A percentile compares a stretch with the other conserved stretches of the same genome.
Evolutionary conservation across 2,888 invertebrate genomes (phyloP).

Genomic region (Zygogramma bicolorata): DNA sequence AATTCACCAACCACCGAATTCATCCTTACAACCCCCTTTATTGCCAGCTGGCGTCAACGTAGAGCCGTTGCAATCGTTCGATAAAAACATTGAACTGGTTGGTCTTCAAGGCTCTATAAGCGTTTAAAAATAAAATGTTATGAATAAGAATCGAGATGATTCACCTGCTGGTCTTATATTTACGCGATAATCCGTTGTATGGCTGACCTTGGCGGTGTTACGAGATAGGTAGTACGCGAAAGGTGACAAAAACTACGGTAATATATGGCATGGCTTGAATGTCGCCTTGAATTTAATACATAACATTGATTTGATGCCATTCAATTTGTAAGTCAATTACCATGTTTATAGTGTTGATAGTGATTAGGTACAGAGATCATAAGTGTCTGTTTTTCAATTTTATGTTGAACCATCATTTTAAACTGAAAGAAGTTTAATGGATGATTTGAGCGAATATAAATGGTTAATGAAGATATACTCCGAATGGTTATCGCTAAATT

Average conservation of each 20-base stretch:
- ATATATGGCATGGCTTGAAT: conserved; percentile 27
- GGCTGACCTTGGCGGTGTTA: background rate
- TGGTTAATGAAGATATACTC: too few relatives aligned
- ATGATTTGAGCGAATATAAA: too few relatives aligned
- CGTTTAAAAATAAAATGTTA: background rate
- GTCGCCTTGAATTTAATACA: conserved; percentile 31
- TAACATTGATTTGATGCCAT: conserved; percentile 38
- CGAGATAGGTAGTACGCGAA: background rate
- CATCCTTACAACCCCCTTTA: background rate
- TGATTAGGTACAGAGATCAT: background rate
- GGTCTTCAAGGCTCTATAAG: background rate
- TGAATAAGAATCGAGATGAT: conserved; percentile 5
- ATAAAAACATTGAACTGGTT: background rate
- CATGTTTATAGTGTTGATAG: background rate
- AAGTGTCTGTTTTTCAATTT: background rate
- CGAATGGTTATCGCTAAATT: too few relatives aligned
- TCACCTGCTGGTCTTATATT: background rate
- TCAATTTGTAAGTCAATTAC: conserved; percentile 17
- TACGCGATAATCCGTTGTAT: background rate
- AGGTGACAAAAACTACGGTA: conserved; percentile 12
- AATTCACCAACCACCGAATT: background rate
- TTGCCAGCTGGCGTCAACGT: background rate
- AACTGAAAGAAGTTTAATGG: too few relatives aligned
- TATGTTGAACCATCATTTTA: background rate
- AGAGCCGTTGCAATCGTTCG: background rate